phyloP scores from a whole-genome alignment of 2,888 invertebrate genomes.

The Antheraea yamamai region DNA sequence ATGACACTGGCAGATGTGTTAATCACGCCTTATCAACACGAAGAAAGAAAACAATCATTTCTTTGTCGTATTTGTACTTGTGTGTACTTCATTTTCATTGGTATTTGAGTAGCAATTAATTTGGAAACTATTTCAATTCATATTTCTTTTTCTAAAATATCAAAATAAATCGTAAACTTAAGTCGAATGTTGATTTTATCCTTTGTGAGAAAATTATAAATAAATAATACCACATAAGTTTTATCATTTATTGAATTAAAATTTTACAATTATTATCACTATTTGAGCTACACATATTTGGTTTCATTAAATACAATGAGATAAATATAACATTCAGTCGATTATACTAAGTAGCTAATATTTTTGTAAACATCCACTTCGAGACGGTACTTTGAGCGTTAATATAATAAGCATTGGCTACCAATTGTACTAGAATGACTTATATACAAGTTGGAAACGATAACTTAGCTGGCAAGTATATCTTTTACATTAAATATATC shows the following conservation, averaged over 20 bases:
- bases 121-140: neutral
- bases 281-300: slow-evolving; percentile 64
- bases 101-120: neutral
- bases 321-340: neutral
- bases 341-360: neutral
- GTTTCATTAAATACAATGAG: slow-evolving; percentile 23
- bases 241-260: slow-evolving; percentile 49
- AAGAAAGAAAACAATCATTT: too few species aligned
- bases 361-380: neutral
- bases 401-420: neutral
- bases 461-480: neutral
- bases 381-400: neutral
- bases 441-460: neutral
- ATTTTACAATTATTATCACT: slow-evolving; percentile 40
- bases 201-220: neutral
- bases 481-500: neutral
- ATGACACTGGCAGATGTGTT: too few species aligned
- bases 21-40: too few species aligned
- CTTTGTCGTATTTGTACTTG: too few species aligned
- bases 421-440: neutral
- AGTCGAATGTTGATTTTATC: neutral
- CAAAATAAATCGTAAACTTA: neutral
- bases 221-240: slow-evolving; percentile 15
- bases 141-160: neutral
- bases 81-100: too few species aligned